Percentiles rank a stretch among this genome's conserved stretches.
phyloP scores from a whole-genome alignment of 2,888 invertebrate genomes.

The Drosophila tripunctata region DNA sequence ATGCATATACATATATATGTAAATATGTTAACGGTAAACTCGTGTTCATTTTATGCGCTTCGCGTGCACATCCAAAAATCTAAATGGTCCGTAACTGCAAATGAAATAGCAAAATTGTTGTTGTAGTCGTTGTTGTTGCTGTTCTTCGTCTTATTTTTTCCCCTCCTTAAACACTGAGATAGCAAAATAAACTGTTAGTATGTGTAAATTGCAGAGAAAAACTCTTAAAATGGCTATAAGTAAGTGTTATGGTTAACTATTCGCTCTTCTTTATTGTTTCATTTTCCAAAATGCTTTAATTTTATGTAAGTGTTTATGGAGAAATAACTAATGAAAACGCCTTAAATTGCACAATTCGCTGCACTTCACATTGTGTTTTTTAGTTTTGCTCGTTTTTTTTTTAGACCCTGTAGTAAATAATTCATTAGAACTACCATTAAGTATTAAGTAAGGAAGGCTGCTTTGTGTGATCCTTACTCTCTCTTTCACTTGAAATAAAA shows the following conservation, averaged over 20 bases:
- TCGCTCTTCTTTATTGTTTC: constrained; percentile 41
- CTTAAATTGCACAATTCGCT: constrained; percentile 70
- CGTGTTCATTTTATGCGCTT: constrained; percentile 78
- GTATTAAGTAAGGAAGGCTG: no score
- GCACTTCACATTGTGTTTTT: no score
- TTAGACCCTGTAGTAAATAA: no score
- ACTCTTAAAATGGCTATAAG: constrained; percentile 59
- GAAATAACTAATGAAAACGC: constrained; percentile 76
- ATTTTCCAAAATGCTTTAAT: constrained; percentile 73
- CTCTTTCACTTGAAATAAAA: no score
- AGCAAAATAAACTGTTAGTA: constrained; percentile 9
- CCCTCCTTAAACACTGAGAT: neutral
- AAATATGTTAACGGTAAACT: constrained; percentile 78
- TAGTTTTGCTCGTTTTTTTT: no score
- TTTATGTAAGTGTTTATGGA: constrained; percentile 78
- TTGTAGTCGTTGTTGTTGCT: no score
- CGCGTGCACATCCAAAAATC: constrained; percentile 75
- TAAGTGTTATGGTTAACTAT: constrained; percentile 24
- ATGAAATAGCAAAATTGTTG: constrained; percentile 66
- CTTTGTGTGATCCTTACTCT: no score
- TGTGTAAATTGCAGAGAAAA: constrained; percentile 62
- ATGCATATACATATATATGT: neutral
- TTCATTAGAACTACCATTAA: no score
- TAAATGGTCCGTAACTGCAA: constrained; percentile 81
- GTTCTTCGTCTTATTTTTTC: constrained; percentile 37